Base-by-base conservation (phyloP, 2,888 invertebrate genomes). In the Cosmopolites sordidus region DNA sequence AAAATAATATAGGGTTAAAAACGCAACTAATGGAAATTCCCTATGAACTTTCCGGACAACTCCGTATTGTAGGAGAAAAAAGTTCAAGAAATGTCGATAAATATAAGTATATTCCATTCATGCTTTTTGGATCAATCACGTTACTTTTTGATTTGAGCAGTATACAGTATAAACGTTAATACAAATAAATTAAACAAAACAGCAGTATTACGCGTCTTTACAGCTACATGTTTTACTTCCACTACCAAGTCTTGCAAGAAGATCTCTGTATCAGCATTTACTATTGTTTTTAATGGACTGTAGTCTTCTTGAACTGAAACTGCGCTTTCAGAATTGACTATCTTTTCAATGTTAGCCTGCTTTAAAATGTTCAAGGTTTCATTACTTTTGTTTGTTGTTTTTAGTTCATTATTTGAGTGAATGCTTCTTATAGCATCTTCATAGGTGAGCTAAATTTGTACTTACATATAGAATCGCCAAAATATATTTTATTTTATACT, bases 151-250 rank as follows among this genome's bases (percentile, higher is more conserved):
- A 6, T 39, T n/a, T 6, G 8, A 39, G 8, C 15, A 39, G 6
- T 9, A n/a, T 6, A 16, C 6, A 17, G 42, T 16, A 9, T 12
- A 38, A 6, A 14, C 15, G 9, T 15, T 15, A 41, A 41, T 41
- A 22, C 3, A 17, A 16, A 16, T n/a, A 16, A 30, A 44, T 30
- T 4, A 49, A 16, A 17, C 15, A n/a, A 16, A 47, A 47, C 9
- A 17, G 37, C 14, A 16, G n/a, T 22, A 55, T 53, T 64, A 70
- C 70, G 64, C 42, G 63, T 66, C 54, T 61, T 62, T 38, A 58
- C 18, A n/a, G 46, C 53, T 12, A 66, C 56, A 47, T 60, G 29
- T 42, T 54, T 51, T 15, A 65, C 43, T 51, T 63, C 62, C 16
- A 63, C 55, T 17, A 60, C 47, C 40, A 59, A 55, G 16, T 63